phyloP scores from a whole-genome alignment of 2,797 vertebrate genomes.

The Sebastiscus albofasciatus region DNA sequence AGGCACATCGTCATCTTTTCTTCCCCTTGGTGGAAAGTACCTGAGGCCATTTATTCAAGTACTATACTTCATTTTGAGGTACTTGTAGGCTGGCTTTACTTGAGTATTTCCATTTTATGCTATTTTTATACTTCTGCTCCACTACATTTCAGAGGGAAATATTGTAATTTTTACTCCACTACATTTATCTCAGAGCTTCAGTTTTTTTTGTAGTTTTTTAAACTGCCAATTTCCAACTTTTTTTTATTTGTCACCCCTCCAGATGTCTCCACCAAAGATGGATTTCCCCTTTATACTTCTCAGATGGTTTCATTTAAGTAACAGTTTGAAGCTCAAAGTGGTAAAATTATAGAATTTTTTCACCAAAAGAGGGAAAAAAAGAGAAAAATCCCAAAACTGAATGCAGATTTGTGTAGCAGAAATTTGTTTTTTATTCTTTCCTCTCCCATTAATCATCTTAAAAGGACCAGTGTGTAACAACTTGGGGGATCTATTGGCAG shows the following conservation, averaged over 20 bases:
- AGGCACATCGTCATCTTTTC: neutral
- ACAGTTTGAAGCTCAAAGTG: slow-evolving; percentile 1
- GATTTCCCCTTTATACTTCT: neutral
- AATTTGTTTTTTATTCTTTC: neutral
- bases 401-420: neutral
- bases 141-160: neutral
- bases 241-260: neutral
- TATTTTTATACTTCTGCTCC: too few species aligned
- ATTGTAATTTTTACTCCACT: neutral
- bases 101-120: neutral
- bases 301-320: slow-evolving; percentile 26
- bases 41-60: neutral
- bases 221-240: neutral
- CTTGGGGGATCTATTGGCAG: too few species aligned
- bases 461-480: too few species aligned
- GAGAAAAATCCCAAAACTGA: neutral
- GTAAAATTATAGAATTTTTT: neutral
- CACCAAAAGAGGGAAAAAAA: neutral
- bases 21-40: neutral
- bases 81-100: neutral
- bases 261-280: slow-evolving; percentile 3
- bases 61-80: neutral
- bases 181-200: neutral
- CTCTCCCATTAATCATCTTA: neutral
- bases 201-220: neutral